These are phyloP conservation scores for Pantelozetes paolii DNA, from an alignment of 2,888 invertebrate genomes.

Conservation along the genomic window DNA sequence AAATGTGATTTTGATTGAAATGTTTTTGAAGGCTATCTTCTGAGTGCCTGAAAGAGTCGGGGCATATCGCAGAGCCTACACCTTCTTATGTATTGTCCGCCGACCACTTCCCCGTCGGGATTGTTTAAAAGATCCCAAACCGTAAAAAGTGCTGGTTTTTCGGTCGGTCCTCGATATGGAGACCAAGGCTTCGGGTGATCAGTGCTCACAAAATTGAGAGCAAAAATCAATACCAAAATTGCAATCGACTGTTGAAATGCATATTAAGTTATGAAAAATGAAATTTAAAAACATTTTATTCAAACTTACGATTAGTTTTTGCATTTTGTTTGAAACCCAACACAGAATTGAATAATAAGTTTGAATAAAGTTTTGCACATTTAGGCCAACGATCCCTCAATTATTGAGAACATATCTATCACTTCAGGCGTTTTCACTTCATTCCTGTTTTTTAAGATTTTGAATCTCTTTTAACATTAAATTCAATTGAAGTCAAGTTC, in stretches of 20 bases:
- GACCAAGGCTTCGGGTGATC: slow-evolving; percentile 36
- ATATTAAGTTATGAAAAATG: background rate
- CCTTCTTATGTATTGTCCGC: slow-evolving; percentile 37
- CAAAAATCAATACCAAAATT: background rate
- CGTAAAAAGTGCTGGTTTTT: slow-evolving; percentile 36
- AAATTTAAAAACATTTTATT: background rate
- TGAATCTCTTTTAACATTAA: background rate
- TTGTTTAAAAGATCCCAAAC: slow-evolving; percentile 34
- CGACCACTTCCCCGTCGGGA: slow-evolving; percentile 39
- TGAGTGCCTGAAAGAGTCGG: slow-evolving; percentile 36
- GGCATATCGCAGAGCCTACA: slow-evolving; percentile 41
- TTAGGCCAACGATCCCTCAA: slow-evolving; percentile 27
- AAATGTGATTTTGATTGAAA: no score
- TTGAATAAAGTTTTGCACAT: background rate
- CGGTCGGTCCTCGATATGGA: slow-evolving; percentile 37
- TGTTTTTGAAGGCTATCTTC: background rate
- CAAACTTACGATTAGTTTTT: background rate
- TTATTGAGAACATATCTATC: slow-evolving; percentile 17
- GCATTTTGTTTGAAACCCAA: background rate
- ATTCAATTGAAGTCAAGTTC: slow-evolving; percentile 1
- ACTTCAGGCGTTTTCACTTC: slow-evolving; percentile 8
- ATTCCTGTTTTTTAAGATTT: slow-evolving; percentile 2
- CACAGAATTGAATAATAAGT: background rate
- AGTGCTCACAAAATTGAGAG: background rate
- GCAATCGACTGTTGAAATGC: background rate